Evolutionary conservation across 2,888 invertebrate species (phyloP).

Genomic region (Eurytoma adleriae): DNA sequence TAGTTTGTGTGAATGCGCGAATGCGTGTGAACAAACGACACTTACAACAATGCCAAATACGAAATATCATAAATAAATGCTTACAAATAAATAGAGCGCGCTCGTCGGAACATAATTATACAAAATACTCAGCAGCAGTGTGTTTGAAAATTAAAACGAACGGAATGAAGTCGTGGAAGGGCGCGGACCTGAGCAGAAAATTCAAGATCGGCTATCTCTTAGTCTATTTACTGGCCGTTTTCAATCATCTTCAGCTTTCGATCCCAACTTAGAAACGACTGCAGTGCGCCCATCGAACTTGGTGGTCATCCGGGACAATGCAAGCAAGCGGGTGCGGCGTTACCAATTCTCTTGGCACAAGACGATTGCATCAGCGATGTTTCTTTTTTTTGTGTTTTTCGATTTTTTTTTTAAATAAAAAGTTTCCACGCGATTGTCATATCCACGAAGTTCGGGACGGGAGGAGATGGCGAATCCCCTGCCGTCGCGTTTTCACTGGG

Average conservation of each 20-base stretch:
- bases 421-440: constrained; percentile 33
- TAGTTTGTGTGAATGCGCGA: not conserved
- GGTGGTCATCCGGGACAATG: constrained; percentile 15
- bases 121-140: constrained; percentile 53
- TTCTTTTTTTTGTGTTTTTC: not conserved
- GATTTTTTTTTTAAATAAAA: constrained; percentile 11
- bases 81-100: constrained; percentile 53
- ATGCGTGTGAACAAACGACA: constrained; percentile 44
- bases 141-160: constrained; percentile 43
- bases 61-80: constrained; percentile 57
- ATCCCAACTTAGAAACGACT: constrained; percentile 5
- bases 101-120: constrained; percentile 55
- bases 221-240: constrained; percentile 49
- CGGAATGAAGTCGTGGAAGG: constrained; percentile 54
- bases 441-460: not conserved
- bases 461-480: too few species aligned
- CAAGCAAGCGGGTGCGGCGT: too few species aligned
- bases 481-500: not conserved
- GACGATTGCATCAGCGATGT: too few species aligned
- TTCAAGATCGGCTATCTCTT: constrained; percentile 44
- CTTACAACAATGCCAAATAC: constrained; percentile 51
- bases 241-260: constrained; percentile 14
- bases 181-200: constrained; percentile 54
- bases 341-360: too few species aligned
- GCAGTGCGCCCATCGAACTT: constrained; percentile 18